Percentiles rank a stretch among this genome's conserved stretches.
Evolutionary conservation across 2,888 invertebrate genomes (phyloP).

Genomic region (Pilophorus perplexus): DNA sequence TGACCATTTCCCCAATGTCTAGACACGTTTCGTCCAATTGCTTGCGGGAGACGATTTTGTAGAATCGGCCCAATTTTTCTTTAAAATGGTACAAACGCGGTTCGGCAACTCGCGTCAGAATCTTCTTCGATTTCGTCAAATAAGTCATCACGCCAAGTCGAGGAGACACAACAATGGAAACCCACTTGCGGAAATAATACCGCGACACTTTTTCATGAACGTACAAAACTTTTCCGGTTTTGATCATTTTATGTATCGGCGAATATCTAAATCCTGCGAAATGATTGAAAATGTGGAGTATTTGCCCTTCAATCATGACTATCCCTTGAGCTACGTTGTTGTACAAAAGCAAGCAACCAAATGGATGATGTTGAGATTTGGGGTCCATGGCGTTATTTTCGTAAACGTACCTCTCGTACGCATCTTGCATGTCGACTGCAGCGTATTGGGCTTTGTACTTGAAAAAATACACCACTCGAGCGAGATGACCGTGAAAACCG

Average conservation of each 20-base stretch:
- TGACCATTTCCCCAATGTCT: no score
- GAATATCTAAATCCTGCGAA: slow-evolving; percentile 8
- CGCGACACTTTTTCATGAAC: neutral
- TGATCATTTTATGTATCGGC: neutral
- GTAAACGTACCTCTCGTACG: neutral
- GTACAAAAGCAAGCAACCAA: slow-evolving; percentile 4
- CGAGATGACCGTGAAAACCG: neutral
- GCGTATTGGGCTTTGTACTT: slow-evolving; percentile 6
- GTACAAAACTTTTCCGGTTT: neutral
- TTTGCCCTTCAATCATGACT: slow-evolving; percentile 5
- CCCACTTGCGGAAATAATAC: neutral
- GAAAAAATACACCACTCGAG: slow-evolving; percentile 9
- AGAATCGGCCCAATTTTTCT: neutral
- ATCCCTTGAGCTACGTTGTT: neutral
- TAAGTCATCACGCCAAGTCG: neutral
- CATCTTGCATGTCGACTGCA: neutral
- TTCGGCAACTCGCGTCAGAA: slow-evolving; percentile 3
- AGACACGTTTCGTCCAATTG: no score
- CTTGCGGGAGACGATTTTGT: no score
- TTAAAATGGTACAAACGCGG: neutral
- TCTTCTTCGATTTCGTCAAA: neutral
- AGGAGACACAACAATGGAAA: neutral
- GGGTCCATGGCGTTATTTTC: neutral
- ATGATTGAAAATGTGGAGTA: neutral
- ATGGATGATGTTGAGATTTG: neutral